Conservation (phyloP, 2,888 invertebrate species). For the Synanthedon myopaeformis region DNA sequence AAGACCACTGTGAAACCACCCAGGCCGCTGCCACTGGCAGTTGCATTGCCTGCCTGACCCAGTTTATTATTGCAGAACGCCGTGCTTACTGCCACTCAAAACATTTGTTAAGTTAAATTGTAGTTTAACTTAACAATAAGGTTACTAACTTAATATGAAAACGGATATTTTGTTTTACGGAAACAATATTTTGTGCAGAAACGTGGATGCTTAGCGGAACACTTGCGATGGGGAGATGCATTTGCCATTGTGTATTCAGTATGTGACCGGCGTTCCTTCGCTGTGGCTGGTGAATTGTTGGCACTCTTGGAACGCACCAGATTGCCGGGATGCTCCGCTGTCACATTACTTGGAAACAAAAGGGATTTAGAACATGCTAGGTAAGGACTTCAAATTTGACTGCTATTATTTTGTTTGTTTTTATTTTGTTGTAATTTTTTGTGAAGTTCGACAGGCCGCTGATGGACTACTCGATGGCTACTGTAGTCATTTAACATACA, state of each 20-base stretch:
- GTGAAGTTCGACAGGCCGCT: neutral
- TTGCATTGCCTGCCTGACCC: too few species aligned
- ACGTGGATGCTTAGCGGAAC: slow-evolving; percentile 80
- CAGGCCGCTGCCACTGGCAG: too few species aligned
- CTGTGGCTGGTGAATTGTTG: slow-evolving; percentile 78
- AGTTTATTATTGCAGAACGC: too few species aligned
- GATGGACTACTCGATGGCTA: too few species aligned
- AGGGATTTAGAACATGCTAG: slow-evolving; percentile 84
- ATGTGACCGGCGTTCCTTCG: slow-evolving; percentile 80
- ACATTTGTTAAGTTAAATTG: too few species aligned
- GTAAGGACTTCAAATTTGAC: slow-evolving; percentile 36
- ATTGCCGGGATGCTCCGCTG: slow-evolving; percentile 80
- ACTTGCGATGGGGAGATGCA: slow-evolving; percentile 85
- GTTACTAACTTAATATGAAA: too few species aligned
- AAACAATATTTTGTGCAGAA: slow-evolving; percentile 60
- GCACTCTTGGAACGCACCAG: slow-evolving; percentile 79
- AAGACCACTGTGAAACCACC: too few species aligned
- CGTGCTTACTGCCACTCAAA: too few species aligned
- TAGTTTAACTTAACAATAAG: too few species aligned
- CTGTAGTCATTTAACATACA: neutral
- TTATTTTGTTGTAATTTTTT: neutral
- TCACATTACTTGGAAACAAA: slow-evolving; percentile 83
- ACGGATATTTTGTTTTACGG: neutral
- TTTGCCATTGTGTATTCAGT: slow-evolving; percentile 87
- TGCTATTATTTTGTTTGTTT: too few species aligned